Evolutionary conservation across 2,888 invertebrate genomes (phyloP).

Genomic region (Acleris sparsana): DNA sequence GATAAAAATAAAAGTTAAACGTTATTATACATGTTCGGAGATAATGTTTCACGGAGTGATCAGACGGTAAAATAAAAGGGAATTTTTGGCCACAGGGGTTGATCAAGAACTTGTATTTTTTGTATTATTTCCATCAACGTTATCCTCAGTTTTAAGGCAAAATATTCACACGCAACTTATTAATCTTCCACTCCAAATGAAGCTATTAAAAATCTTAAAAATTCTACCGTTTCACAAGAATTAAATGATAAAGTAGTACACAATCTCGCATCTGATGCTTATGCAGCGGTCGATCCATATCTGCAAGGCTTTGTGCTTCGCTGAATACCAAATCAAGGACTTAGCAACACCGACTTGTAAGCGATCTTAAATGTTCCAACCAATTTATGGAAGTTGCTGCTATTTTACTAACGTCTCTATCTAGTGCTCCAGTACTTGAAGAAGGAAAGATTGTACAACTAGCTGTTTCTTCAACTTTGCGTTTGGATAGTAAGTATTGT

Average conservation of each 20-base stretch:
- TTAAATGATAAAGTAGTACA: constrained; percentile 18
- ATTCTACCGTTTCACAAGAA: constrained; percentile 5
- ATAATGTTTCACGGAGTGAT: constrained; percentile 53
- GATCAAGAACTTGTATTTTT: constrained; percentile 19
- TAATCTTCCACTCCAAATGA: neutral
- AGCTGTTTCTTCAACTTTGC: neutral
- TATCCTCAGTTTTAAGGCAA: constrained; percentile 17
- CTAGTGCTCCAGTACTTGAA: too few species aligned
- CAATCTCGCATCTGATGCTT: constrained; percentile 29
- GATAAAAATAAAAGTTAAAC: constrained; percentile 57
- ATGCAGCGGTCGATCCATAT: constrained; percentile 31
- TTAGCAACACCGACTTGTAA: constrained; percentile 24
- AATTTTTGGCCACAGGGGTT: constrained; percentile 42
- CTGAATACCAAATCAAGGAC: constrained; percentile 32
- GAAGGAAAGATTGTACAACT: too few species aligned
- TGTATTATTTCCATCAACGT: constrained; percentile 27
- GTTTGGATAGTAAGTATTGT: too few species aligned
- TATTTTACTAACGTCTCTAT: constrained; percentile 24
- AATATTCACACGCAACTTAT: too few species aligned
- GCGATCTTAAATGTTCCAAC: constrained; percentile 13
- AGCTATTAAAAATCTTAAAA: constrained; percentile 1
- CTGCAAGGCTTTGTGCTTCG: constrained; percentile 31
- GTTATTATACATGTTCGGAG: constrained; percentile 52
- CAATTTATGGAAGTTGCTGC: constrained; percentile 19
- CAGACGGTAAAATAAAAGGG: constrained; percentile 42